Evolutionary conservation across 2,797 vertebrate genomes (phyloP).

Genomic region (Spinus pinus): DNA sequence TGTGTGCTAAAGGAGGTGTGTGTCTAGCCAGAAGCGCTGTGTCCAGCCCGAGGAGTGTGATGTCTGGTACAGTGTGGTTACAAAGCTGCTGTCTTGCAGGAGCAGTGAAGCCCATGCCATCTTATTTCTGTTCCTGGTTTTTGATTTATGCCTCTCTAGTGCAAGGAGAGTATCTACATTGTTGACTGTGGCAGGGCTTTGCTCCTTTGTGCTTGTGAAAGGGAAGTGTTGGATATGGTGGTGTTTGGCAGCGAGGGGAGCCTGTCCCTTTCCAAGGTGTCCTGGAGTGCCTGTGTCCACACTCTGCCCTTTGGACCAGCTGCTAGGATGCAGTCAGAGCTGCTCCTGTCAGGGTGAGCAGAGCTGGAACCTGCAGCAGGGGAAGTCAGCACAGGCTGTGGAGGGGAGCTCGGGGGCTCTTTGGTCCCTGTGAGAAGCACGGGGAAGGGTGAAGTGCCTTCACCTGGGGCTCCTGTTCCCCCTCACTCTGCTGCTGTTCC

Average conservation of each 20-base stretch:
- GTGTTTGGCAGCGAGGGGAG: neutral
- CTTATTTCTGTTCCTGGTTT: neutral
- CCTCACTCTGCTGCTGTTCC: neutral
- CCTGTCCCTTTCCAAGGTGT: neutral
- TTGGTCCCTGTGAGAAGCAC: neutral
- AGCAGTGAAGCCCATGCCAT: neutral
- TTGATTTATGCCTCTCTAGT: neutral
- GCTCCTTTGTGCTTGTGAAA: neutral
- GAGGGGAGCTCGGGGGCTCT: neutral
- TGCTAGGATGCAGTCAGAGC: neutral
- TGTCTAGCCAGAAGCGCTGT: neutral
- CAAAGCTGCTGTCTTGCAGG: neutral
- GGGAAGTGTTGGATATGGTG: rapidly evolving
- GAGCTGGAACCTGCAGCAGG: neutral
- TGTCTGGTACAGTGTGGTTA: neutral
- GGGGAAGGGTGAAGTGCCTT: neutral
- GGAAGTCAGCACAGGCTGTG: neutral
- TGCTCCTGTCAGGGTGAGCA: neutral
- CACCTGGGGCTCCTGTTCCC: neutral
- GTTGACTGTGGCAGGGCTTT: neutral
- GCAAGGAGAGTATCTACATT: neutral
- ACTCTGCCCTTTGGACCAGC: neutral
- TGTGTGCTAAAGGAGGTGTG: rapidly evolving
- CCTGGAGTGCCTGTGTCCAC: neutral
- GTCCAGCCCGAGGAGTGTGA: neutral